Evolutionary conservation across 2,797 vertebrate genomes (phyloP).

Genomic region (Pseudotriccus pelzelni): DNA sequence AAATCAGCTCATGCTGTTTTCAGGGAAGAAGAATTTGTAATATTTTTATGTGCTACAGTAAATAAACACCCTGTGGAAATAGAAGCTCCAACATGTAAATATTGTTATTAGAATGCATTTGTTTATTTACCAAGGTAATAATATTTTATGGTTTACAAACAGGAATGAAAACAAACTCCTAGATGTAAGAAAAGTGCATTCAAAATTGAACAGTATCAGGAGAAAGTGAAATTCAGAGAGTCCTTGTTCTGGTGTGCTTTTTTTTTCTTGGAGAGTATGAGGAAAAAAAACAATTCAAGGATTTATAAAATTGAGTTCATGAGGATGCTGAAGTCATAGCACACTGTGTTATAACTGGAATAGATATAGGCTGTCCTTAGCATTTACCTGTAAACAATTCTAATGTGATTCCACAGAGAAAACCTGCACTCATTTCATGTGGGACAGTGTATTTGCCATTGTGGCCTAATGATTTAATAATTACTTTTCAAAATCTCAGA

Average conservation of each 20-base stretch:
- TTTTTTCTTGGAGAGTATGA: not conserved
- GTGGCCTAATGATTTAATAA: conserved; percentile 28
- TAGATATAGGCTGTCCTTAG: not conserved
- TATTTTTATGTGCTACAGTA: not conserved
- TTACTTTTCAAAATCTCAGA: conserved; percentile 18
- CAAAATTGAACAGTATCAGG: not conserved
- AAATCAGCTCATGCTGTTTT: not conserved
- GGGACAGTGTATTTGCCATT: not conserved
- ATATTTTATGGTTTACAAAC: not conserved
- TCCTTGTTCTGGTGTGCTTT: not conserved
- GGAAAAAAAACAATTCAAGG: not conserved
- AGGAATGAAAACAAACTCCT: not conserved
- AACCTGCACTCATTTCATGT: not conserved
- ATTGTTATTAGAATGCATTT: not conserved
- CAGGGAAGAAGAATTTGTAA: not conserved
- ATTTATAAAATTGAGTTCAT: not conserved
- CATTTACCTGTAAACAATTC: conserved; percentile 5
- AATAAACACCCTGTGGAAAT: not conserved
- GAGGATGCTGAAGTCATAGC: not conserved
- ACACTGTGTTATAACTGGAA: not conserved
- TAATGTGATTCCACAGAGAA: not conserved
- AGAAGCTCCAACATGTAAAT: not conserved
- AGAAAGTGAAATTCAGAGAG: not conserved
- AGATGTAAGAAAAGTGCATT: not conserved
- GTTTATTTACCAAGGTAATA: not conserved